Conservation (phyloP, 2,888 invertebrate species). For the Caenorhabditis wallacei region DNA sequence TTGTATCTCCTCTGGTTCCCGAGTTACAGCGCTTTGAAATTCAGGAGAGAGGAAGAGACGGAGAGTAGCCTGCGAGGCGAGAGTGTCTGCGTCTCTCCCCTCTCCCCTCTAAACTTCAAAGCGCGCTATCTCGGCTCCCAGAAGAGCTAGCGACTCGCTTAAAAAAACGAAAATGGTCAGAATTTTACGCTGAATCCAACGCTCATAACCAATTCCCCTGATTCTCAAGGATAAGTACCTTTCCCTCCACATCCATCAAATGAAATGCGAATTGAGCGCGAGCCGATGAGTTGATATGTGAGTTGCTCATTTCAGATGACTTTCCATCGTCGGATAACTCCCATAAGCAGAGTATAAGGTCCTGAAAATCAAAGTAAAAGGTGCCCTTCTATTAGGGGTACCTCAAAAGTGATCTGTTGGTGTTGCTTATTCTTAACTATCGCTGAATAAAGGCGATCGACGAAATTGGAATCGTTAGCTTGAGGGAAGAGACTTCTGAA, state of each 20-base stretch:
- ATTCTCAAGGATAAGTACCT: too few relatives aligned
- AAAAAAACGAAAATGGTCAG: too few relatives aligned
- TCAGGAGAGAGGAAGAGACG: too few relatives aligned
- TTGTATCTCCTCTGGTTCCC: too few relatives aligned
- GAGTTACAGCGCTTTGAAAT: too few relatives aligned
- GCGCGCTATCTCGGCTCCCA: too few relatives aligned
- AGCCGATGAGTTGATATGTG: slow-evolving; percentile 71
- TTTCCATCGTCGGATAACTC: slow-evolving; percentile 70
- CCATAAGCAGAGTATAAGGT: slow-evolving; percentile 76
- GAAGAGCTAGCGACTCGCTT: too few relatives aligned
- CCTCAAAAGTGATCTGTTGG: slow-evolving; percentile 75
- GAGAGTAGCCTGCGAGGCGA: too few relatives aligned
- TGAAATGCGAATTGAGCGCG: slow-evolving; percentile 76
- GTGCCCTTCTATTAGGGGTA: neutral
- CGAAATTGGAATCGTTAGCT: slow-evolving; percentile 77
- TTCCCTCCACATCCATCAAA: slow-evolving; percentile 75
- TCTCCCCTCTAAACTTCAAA: too few relatives aligned
- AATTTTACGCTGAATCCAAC: too few relatives aligned
- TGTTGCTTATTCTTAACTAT: slow-evolving; percentile 74
- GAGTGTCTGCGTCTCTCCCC: too few relatives aligned
- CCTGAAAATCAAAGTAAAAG: slow-evolving; percentile 56
- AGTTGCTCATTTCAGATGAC: slow-evolving; percentile 56
- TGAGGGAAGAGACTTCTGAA: slow-evolving; percentile 78
- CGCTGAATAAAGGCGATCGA: slow-evolving; percentile 76
- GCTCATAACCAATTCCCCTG: too few relatives aligned